phyloP scores from a whole-genome alignment of 2,888 invertebrate genomes.

The Habrosyne pyritoides region DNA sequence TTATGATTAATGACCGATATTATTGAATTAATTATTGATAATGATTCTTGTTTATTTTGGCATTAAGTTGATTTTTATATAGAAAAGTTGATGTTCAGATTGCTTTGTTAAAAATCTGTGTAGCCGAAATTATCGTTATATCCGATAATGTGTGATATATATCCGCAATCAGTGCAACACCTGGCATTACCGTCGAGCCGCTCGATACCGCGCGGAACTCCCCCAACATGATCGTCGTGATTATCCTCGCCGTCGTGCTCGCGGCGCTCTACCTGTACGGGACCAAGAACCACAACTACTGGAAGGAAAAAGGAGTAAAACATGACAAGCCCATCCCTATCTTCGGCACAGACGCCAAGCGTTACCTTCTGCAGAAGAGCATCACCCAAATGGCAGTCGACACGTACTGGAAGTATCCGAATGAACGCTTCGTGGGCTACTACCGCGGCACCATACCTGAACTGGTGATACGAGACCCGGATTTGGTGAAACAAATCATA shows the following conservation, averaged over 20 bases:
- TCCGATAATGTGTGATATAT: not conserved
- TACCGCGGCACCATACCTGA: conserved; percentile 49
- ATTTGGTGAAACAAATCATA: conserved; percentile 52
- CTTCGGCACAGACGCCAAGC: conserved; percentile 51
- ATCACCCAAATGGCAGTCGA: conserved; percentile 45
- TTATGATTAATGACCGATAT: not conserved
- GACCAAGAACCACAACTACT: conserved; percentile 49
- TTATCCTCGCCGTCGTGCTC: conserved; percentile 26
- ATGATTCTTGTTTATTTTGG: not conserved
- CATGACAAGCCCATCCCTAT: conserved; percentile 54
- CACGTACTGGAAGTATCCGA: conserved; percentile 56
- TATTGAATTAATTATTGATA: not conserved
- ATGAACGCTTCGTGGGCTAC: conserved; percentile 56
- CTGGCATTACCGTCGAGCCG: not conserved
- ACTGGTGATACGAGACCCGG: conserved; percentile 59
- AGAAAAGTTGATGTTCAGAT: not conserved
- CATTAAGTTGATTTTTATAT: not conserved
- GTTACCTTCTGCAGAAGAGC: conserved; percentile 47
- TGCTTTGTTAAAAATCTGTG: too few relatives aligned
- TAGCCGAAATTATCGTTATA: not conserved
- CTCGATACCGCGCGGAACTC: conserved; percentile 4
- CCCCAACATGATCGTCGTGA: conserved; percentile 26
- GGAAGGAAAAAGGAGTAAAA: conserved; percentile 50
- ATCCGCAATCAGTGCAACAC: not conserved
- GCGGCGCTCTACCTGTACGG: conserved; percentile 47